These are phyloP conservation scores for Andrena camellia DNA, from an alignment of 2,888 invertebrate genomes.

Conservation along the genomic window DNA sequence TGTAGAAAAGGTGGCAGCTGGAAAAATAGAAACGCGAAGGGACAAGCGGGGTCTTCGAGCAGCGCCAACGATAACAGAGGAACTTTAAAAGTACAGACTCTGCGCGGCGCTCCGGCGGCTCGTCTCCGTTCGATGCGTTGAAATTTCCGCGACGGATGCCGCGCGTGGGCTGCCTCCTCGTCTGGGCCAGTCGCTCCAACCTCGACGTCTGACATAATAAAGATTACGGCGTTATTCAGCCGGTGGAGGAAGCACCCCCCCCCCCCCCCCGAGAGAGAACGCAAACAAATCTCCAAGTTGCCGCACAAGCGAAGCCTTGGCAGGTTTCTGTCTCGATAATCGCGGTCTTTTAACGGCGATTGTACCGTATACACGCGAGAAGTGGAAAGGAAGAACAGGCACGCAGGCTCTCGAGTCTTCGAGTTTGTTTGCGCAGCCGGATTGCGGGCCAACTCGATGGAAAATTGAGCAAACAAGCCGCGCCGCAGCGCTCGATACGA, in stretches of 20 bases:
- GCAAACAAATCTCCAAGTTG: neutral
- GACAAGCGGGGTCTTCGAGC: neutral
- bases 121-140: neutral
- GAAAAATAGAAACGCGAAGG: neutral
- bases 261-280: no score
- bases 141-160: neutral
- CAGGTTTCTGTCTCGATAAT: neutral
- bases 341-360: neutral
- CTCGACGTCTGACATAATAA: neutral
- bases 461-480: neutral
- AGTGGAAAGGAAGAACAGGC: neutral
- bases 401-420: neutral
- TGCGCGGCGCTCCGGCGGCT: neutral
- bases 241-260: no score
- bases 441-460: neutral
- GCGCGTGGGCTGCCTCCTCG: neutral
- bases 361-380: no score
- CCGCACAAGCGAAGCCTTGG: no score
- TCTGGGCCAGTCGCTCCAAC: neutral
- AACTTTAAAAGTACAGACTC: neutral
- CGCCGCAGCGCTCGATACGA: neutral
- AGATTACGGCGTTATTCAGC: neutral
- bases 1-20: neutral
- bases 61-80: neutral
- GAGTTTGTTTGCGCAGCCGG: neutral